Evolutionary conservation across 2,113 vertebrate genomes (phyloP).

Genomic region (Seriola aureovittata): DNA sequence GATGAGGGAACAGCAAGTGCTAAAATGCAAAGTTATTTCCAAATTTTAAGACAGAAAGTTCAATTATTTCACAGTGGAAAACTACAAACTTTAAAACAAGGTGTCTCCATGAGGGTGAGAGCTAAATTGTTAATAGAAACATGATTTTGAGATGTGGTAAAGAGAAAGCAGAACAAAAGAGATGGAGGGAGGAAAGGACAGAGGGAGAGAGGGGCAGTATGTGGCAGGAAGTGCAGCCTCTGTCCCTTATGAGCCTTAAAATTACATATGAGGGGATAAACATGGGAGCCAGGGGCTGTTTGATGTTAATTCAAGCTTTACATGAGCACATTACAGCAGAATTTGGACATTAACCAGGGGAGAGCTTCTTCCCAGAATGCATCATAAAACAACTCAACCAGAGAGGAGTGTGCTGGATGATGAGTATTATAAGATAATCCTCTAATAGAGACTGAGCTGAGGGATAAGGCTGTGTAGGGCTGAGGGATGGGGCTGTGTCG

Average conservation of each 20-base stretch:
- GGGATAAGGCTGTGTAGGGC: conserved; percentile 24
- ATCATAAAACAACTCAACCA: conserved; percentile 51
- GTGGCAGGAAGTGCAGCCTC: conserved; percentile 17
- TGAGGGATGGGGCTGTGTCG: neutral
- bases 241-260: conserved; percentile 54
- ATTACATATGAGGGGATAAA: conserved; percentile 61
- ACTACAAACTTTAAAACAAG: too few species aligned
- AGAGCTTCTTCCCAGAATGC: conserved; percentile 51
- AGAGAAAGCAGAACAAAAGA: neutral
- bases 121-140: too few species aligned
- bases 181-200: neutral
- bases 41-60: too few species aligned
- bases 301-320: conserved; percentile 68
- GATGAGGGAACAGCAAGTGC: too few species aligned
- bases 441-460: conserved; percentile 47
- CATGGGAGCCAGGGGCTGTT: conserved; percentile 26
- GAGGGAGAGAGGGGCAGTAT: neutral
- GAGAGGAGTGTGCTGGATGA: conserved; percentile 39
- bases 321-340: conserved; percentile 61
- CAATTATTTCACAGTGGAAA: too few species aligned
- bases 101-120: too few species aligned
- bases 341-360: conserved; percentile 57
- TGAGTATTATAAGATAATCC: conserved; percentile 54
- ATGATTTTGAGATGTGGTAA: too few species aligned
- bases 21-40: too few species aligned